phyloP scores from a whole-genome alignment of 30 jellyfish, hydroid and myxozoan genomes.

The Turritopsis rubra region DNA sequence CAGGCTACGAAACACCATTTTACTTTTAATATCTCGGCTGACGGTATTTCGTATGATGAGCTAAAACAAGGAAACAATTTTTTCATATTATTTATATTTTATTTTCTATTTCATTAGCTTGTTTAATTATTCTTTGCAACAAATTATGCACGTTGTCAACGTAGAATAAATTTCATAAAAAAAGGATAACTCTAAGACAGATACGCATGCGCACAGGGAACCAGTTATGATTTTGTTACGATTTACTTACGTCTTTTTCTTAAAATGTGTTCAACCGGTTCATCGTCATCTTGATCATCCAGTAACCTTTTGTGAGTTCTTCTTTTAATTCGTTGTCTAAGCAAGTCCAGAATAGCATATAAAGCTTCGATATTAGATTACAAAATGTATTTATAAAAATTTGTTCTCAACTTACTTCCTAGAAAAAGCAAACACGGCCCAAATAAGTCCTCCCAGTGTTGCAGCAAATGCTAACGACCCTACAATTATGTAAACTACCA shows the following conservation, averaged over 20 bases:
- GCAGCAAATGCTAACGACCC: slow-evolving; percentile 89
- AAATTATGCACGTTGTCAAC: too few relatives aligned
- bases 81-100: too few relatives aligned
- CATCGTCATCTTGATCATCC: slow-evolving; percentile 77
- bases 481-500: slow-evolving; percentile 73
- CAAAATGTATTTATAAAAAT: neutral
- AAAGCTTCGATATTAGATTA: neutral
- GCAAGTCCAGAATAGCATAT: neutral
- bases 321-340: slow-evolving; percentile 49
- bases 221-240: neutral
- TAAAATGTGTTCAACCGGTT: slow-evolving; percentile 45
- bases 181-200: too few relatives aligned
- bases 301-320: slow-evolving; percentile 41
- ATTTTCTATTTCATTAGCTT: too few relatives aligned
- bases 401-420: slow-evolving; percentile 38
- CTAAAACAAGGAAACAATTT: neutral
- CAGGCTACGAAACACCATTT: neutral
- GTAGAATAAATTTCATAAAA: too few relatives aligned
- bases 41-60: slow-evolving; percentile 13
- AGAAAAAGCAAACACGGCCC: slow-evolving; percentile 62
- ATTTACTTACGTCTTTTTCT: neutral
- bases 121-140: too few relatives aligned
- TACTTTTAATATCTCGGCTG: neutral
- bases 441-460: slow-evolving; percentile 67
- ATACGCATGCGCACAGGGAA: neutral